Percentiles rank a stretch among this genome's conserved stretches.
Conservation (phyloP, 2,888 invertebrate species). For the Pantelozetes paolii region DNA sequence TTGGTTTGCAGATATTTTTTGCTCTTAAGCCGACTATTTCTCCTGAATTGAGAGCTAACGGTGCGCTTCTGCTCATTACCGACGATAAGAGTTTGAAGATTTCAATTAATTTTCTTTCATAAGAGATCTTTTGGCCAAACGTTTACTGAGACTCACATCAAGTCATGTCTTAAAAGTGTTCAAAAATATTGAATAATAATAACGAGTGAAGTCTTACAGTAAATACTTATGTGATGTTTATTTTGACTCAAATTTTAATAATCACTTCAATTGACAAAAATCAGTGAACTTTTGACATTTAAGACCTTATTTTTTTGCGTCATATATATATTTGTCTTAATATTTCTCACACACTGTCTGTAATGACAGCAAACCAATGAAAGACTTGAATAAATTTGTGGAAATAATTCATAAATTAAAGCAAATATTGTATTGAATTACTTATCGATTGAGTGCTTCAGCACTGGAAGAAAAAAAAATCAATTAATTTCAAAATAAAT, state of each 20-base stretch:
- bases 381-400: neutral
- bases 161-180: neutral
- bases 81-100: neutral
- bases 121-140: neutral
- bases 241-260: neutral
- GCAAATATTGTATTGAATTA: neutral
- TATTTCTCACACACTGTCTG: neutral
- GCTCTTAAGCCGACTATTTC: neutral
- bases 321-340: neutral
- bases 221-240: neutral
- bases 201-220: neutral
- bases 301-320: neutral
- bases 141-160: neutral
- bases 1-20: neutral
- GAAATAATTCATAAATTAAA: neutral
- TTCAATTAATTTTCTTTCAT: constrained; percentile 16
- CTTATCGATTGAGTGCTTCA: too few species aligned
- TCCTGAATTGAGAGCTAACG: too few species aligned
- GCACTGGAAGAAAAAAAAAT: neutral
- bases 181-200: neutral
- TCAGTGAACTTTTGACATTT: constrained; percentile 11
- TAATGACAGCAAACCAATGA: neutral
- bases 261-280: neutral
- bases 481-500: neutral
- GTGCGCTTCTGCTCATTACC: neutral